These are phyloP conservation scores for Papilio elwesi DNA, from an alignment of 2,888 invertebrate genomes.

Conservation along the genomic window DNA sequence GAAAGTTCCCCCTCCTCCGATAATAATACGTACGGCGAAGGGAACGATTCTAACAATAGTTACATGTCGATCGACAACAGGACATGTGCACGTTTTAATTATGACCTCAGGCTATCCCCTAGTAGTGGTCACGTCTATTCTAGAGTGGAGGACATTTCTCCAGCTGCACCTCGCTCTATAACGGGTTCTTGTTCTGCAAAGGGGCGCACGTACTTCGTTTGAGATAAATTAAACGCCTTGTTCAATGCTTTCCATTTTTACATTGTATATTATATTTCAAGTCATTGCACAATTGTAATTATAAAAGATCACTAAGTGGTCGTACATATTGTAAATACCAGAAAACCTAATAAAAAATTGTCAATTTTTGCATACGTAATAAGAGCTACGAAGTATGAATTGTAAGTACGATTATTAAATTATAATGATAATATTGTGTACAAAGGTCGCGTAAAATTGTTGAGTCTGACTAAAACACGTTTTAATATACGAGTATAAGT, in stretches of 20 bases:
- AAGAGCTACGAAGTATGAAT: slow-evolving; percentile 51
- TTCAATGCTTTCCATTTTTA: slow-evolving; percentile 42
- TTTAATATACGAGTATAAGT: slow-evolving; percentile 64
- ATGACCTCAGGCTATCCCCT: slow-evolving; percentile 81
- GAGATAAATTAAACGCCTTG: slow-evolving; percentile 50
- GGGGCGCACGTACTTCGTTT: slow-evolving; percentile 81
- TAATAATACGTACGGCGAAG: slow-evolving; percentile 86
- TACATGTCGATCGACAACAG: slow-evolving; percentile 87
- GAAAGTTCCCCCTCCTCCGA: slow-evolving; percentile 84
- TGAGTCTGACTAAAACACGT: slow-evolving; percentile 74
- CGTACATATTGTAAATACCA: slow-evolving; percentile 36
- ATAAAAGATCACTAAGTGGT: slow-evolving; percentile 21
- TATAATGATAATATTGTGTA: slow-evolving; percentile 73
- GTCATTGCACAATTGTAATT: slow-evolving; percentile 39
- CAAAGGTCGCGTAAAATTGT: slow-evolving; percentile 73
- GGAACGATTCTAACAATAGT: slow-evolving; percentile 87
- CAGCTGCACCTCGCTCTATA: slow-evolving; percentile 72
- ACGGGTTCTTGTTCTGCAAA: slow-evolving; percentile 67
- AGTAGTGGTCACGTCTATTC: slow-evolving; percentile 82
- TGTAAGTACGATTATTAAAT: slow-evolving; percentile 55
- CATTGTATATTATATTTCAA: slow-evolving; percentile 41
- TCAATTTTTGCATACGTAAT: slow-evolving; percentile 80
- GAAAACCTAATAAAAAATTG: slow-evolving; percentile 53
- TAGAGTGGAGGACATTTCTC: slow-evolving; percentile 80
- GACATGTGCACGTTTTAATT: slow-evolving; percentile 82